Base-by-base conservation (phyloP, 2,797 vertebrate species). In the Antrozous pallidus region DNA sequence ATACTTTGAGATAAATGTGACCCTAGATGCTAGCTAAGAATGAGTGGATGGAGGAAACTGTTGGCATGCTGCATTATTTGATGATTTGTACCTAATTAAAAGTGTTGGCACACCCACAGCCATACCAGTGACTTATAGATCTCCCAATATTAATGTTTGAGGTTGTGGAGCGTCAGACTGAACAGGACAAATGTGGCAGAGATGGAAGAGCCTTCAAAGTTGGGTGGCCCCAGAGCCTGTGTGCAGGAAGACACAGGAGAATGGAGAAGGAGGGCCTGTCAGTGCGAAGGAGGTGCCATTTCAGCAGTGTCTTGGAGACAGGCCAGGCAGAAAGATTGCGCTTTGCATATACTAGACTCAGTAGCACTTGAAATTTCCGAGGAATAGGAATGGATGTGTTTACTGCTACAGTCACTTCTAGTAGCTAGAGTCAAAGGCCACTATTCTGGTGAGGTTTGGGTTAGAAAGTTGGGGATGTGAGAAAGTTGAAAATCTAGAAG, bases 71-170 rank as follows among this genome's bases (percentile, higher is more conserved):
- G 36, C n/a, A 28, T 33, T 54, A 11, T 38, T 75, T 69, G 56
- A 75, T 81, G 63, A 18, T 79, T 49, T 79, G 67, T 90, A 45
- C 81, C 92, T 73, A 77, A 47, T 79, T 87, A 75, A 93, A 74
- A 85, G 78, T 90, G 24, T 5, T 40, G 18, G 9, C 69, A 36
- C 36, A 69, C 80, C 80, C 24, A 42, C n/a, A 5, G 8, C 67
- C 8, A 10, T 36, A 38, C 56, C 47, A 84, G 33, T 65, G 18
- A 81, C 67, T 47, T 45, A 11, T 16, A 65, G 49, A 38, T 67
- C 65, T 78, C 38, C 45, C 45, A 14, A 13, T 80, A 65, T 49
- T 51, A 70, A 47, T 61, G 8, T 51, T 38, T 88, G 83, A 91
- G 56, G 20, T 18, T 78, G 14, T 71, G 36, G 70, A 78, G 47